Percentiles rank a stretch among this genome's conserved stretches.
Evolutionary conservation across 2,113 vertebrate genomes (phyloP).

Genomic region (Gasterosteus nipponicus): DNA sequence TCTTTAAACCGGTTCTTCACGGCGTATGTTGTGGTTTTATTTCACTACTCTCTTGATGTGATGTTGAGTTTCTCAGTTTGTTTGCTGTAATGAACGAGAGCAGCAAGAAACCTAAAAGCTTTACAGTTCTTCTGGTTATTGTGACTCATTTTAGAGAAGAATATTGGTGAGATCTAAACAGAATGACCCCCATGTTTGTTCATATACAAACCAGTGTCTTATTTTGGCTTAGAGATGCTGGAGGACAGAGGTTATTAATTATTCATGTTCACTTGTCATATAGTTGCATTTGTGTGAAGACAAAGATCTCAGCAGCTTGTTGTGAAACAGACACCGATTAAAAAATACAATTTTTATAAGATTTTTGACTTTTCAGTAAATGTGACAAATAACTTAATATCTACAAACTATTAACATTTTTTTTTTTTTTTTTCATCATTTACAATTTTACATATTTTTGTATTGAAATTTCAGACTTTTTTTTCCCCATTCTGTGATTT

Average conservation of each 20-base stretch:
- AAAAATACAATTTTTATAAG: constrained; percentile 76
- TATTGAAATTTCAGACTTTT: constrained; percentile 69
- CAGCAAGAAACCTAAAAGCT: no score
- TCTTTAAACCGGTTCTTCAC: no score
- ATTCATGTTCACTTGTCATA: not conserved
- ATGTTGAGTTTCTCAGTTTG: no score
- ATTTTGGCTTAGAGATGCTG: not conserved
- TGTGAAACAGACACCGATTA: constrained; percentile 19
- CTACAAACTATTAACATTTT: constrained; percentile 91
- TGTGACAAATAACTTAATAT: constrained; percentile 93
- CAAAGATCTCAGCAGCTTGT: not conserved
- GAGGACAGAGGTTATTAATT: not conserved
- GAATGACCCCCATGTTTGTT: no score
- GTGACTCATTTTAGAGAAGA: no score
- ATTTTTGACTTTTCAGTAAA: constrained; percentile 60
- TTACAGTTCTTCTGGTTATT: no score
- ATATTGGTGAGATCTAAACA: no score
- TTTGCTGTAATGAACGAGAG: no score
- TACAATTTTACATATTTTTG: constrained; percentile 86
- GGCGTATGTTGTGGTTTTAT: no score
- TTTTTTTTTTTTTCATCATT: constrained; percentile 83
- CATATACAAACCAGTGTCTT: no score
- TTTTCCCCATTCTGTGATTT: constrained; percentile 49
- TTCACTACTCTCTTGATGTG: no score
- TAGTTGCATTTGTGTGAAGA: not conserved